A percentile compares a stretch with the other conserved stretches of the same genome.
phyloP scores from a whole-genome alignment of 2,888 invertebrate species.

The Synergus gifuensis region DNA sequence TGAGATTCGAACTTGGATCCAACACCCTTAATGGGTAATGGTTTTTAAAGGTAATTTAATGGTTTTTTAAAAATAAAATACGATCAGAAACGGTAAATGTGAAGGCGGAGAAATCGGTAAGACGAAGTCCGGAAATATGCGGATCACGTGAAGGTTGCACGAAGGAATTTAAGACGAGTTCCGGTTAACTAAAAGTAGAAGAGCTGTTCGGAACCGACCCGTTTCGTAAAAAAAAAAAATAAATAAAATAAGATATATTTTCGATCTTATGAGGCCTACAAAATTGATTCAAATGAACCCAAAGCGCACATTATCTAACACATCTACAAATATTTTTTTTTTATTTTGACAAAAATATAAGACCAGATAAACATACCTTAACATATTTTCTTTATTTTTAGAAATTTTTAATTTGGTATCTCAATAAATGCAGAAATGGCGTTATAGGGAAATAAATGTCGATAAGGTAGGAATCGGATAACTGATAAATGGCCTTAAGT shows the following conservation, averaged over 20 bases:
- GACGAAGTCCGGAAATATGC: conserved; percentile 31
- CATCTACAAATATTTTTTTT: neutral
- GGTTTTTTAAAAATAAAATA: neutral
- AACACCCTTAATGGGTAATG: no score
- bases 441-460: no score
- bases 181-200: conserved; percentile 34
- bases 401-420: no score
- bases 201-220: neutral
- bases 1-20: no score
- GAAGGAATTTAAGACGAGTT: conserved; percentile 36
- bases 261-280: neutral
- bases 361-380: no score
- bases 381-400: no score
- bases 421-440: no score
- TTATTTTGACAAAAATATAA: no score
- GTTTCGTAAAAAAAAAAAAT: neutral
- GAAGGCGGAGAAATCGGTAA: conserved; percentile 1
- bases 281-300: neutral
- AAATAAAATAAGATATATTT: neutral
- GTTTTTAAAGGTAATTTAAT: no score
- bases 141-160: conserved; percentile 17
- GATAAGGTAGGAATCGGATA: no score
- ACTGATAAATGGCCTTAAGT: neutral
- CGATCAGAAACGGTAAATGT: neutral
- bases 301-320: neutral